phyloP scores from a whole-genome alignment of 2,113 vertebrate genomes.

The Mirza zaza region DNA sequence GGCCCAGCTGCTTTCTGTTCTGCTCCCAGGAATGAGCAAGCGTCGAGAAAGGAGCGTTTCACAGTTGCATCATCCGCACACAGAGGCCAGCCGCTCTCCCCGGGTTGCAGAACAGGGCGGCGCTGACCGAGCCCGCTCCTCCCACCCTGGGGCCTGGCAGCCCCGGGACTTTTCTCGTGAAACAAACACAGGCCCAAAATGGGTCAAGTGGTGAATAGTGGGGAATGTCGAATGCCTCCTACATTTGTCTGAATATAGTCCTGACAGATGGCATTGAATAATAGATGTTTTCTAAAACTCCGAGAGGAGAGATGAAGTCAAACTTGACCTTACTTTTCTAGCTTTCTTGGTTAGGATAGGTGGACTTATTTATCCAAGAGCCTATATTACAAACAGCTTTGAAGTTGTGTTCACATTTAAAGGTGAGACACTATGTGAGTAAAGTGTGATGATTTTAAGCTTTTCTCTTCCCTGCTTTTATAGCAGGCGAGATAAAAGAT shows the following conservation, averaged over 20 bases:
- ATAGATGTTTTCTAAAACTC: slow-evolving; percentile 42
- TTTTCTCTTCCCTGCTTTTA: neutral
- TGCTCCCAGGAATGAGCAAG: neutral
- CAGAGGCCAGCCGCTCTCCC: neutral
- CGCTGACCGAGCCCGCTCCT: neutral
- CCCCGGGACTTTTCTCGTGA: slow-evolving; percentile 31
- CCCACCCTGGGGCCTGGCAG: neutral
- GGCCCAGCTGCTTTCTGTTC: neutral
- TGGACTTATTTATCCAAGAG: neutral
- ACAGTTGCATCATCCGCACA: neutral
- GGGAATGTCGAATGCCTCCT: slow-evolving; percentile 55
- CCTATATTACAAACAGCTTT: neutral
- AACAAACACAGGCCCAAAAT: slow-evolving; percentile 18
- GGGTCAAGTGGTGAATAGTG: slow-evolving; percentile 61
- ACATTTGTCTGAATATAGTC: slow-evolving; percentile 70
- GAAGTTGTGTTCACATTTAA: neutral
- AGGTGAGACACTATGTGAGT: neutral
- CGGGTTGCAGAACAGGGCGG: neutral
- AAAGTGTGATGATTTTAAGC: neutral
- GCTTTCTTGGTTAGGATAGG: slow-evolving; percentile 18
- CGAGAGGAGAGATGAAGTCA: neutral
- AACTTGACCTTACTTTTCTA: slow-evolving; percentile 14
- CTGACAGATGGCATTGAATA: slow-evolving; percentile 66
- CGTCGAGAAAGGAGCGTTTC: neutral
- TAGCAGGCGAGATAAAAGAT: neutral